Percentiles rank a stretch among this genome's conserved stretches.
phyloP scores from a whole-genome alignment of 2,888 invertebrate genomes.

The Podabrus alpinus region DNA sequence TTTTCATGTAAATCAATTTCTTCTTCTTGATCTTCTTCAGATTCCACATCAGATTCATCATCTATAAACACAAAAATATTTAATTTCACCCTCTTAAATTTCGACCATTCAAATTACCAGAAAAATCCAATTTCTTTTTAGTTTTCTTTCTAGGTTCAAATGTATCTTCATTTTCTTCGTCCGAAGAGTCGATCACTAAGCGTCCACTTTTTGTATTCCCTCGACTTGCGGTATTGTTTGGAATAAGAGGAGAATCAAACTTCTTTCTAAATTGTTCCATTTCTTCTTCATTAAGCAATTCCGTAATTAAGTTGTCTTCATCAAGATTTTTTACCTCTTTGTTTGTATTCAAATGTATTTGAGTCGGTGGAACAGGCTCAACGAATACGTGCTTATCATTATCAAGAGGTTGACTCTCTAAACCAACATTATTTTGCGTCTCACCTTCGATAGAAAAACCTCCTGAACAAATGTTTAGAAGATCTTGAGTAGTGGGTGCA shows the following conservation, averaged over 20 bases:
- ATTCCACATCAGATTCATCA: conserved; percentile 47
- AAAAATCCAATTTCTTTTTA: conserved; percentile 56
- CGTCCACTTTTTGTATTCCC: conserved; percentile 13
- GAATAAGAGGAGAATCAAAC: conserved; percentile 41
- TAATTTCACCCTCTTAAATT: not conserved
- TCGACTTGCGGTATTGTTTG: conserved; percentile 8
- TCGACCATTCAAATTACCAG: conserved; percentile 52
- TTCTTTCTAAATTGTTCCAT: conserved; percentile 47
- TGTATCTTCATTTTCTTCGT: conserved; percentile 45
- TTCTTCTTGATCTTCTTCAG: conserved; percentile 48
- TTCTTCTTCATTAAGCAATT: conserved; percentile 48
- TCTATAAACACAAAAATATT: conserved; percentile 1
- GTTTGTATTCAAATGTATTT: conserved; percentile 2
- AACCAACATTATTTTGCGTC: not conserved
- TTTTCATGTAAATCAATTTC: conserved; percentile 49
- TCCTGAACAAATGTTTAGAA: not conserved
- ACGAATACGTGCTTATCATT: not conserved
- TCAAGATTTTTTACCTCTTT: conserved; percentile 40
- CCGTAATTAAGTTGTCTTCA: conserved; percentile 47
- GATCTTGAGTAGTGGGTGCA: not conserved
- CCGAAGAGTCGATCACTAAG: conserved; percentile 44
- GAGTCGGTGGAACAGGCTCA: not conserved
- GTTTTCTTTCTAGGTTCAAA: conserved; percentile 30
- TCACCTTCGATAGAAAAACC: not conserved
- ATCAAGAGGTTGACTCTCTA: not conserved